Evolutionary conservation across 2,888 invertebrate genomes (phyloP), one percentile per base, ranked within the genome.

Genomic region (Dendrolimus houi): DNA sequence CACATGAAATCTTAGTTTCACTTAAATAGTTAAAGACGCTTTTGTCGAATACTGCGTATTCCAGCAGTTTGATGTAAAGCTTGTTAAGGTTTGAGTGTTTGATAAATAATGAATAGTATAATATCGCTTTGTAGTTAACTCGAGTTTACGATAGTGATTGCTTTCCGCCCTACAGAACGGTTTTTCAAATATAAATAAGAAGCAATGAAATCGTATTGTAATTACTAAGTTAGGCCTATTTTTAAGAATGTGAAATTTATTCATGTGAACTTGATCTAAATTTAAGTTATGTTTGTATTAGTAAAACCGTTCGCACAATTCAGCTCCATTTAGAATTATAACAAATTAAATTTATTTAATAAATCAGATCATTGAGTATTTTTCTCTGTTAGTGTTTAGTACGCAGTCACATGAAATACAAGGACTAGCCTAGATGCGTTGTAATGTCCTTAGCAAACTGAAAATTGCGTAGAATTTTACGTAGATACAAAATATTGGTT

Each of bases 241-340:
- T 63, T 73, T 85, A 82, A 81, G 77, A 66, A 72, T 71, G 66
- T 79, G 75, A 72, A 66, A 66, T 71, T 72, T 71, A 73, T 71
- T 74, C 69, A 62, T 67, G 62, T 56, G 64, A 68, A 67, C 64
- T 64, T 72, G 67, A 64, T 68, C 68, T 65, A 73, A 64, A 65
- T 61, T 67, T 72, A 72, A 72, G 62, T 65, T 61, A 54, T 62
- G 66, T 66, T 76, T 78, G 78, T 79, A 71, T 75, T 71, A 71
- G 71, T 79, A 76, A 74, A 77, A 75, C 69, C 70, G 74, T 73
- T 77, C 65, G 69, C 59, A 60, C 62, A 60, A 68, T 71, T 47
- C 47, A 12, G 1, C 2, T 47, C 47, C 47, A 2, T 10, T 47
- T 47, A 10, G 12, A 12, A 12, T 2, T 47, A 47, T 67, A 62